phyloP scores from a whole-genome alignment of 1,140 invertebrate species.

The Fopius arisanus region DNA sequence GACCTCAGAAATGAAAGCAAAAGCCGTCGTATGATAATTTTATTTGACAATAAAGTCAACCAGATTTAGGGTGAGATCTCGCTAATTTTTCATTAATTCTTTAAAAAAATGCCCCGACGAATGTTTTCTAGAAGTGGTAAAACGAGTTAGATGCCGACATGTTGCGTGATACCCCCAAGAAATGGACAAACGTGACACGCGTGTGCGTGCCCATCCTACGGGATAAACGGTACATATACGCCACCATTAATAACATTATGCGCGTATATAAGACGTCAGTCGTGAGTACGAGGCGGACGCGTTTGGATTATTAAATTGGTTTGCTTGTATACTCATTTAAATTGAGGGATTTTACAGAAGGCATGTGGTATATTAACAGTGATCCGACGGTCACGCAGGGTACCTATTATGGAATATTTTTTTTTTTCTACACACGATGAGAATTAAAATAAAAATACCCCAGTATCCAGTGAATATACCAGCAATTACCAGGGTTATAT shows the following conservation, averaged over 20 bases:
- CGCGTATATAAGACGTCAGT: constrained; percentile 13
- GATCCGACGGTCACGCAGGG: constrained; percentile 13
- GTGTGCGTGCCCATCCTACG: constrained; percentile 13
- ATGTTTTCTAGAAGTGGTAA: constrained; percentile 1
- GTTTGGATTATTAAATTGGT: constrained; percentile 11
- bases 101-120: too few species aligned
- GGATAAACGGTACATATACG: constrained; percentile 14
- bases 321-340: constrained; percentile 13
- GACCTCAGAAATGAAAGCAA: too few species aligned
- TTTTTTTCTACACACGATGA: background rate
- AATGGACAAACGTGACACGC: constrained; percentile 12
- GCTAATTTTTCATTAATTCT: too few species aligned
- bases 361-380: constrained; percentile 4
- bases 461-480: constrained; percentile 6
- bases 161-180: constrained; percentile 1
- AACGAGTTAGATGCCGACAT: background rate
- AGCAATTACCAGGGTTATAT: background rate
- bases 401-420: background rate
- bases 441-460: constrained; percentile 2
- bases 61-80: too few species aligned
- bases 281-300: constrained; percentile 7
- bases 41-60: too few species aligned
- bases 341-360: constrained; percentile 13
- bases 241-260: constrained; percentile 13
- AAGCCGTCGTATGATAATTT: too few species aligned